Base-by-base conservation (phyloP, 2,888 invertebrate genomes). In the Drosophila austrosaltans region DNA sequence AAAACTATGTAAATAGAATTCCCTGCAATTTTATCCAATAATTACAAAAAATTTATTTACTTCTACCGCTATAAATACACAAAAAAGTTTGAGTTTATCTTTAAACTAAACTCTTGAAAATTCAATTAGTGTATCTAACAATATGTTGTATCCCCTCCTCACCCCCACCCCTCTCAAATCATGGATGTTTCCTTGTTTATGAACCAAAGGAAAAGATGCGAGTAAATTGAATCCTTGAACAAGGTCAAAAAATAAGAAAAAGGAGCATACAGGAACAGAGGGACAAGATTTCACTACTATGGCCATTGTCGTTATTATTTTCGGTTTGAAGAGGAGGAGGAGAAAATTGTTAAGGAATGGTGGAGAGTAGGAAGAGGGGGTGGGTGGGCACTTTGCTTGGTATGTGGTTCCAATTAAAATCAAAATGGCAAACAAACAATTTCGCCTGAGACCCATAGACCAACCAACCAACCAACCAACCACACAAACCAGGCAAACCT, bases 381-480 rank as follows among this genome's bases (percentile, higher is more conserved):
- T 22, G 61, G 7, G 48, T 10, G 22, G 62, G 42, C 54, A 53
- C 69, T 53, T 57, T 48, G 48, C 48, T 70, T 61, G 57, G 57
- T 69, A 25, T 48, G 67, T 44, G 71, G 58, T 58, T 71, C 69
- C 85, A 87, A 87, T 82, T 82, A 87, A 87, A 87, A 78, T 72
- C 79, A 69, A 87, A 82, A 81, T 83, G 73, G 65, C 76, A 80
- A 78, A 81, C 78, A 86, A 82, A 75, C 72, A 72, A 62, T 20
- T 48, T 48, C 32, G 40, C 40, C 53, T 25, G 40, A 54, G 48
- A 57, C 57, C 57, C 57, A 12, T 22, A 39, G 12, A 25, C 39
- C 59, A 25, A 59, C 58, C 22, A 40, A 25, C 25, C 39, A 57
- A 30, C 2, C 28, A 40, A 39, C 5, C 25, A 8, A 36, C 10